A percentile compares a stretch with the other conserved stretches of the same genome.
Conservation (phyloP, 2,888 invertebrate genomes). For the Archips crataeganus region DNA sequence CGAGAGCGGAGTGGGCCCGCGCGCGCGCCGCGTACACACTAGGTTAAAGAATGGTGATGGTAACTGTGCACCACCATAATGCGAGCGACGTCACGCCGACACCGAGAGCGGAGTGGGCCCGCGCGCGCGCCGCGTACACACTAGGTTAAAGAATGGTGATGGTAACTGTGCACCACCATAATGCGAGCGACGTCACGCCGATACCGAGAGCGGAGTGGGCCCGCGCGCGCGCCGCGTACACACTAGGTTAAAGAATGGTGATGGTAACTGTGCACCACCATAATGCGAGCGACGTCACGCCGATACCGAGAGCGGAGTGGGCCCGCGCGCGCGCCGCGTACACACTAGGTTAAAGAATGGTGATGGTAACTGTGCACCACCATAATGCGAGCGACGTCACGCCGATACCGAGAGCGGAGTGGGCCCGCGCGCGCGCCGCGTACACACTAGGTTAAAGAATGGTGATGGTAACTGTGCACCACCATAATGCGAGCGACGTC, state of each 20-base stretch:
- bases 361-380: too few species aligned
- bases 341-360: too few species aligned
- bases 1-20: constrained; percentile 3
- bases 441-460: too few species aligned
- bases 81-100: constrained; percentile 18
- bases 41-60: too few species aligned
- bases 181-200: constrained; percentile 23
- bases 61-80: not conserved
- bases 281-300: constrained; percentile 26
- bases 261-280: too few species aligned
- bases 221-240: not conserved
- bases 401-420: not conserved
- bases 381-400: constrained; percentile 29
- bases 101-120: constrained; percentile 2
- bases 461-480: too few species aligned
- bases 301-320: not conserved
- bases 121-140: not conserved
- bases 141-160: too few species aligned
- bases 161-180: too few species aligned
- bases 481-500: constrained; percentile 26
- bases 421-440: constrained; percentile 4
- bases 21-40: not conserved
- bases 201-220: not conserved
- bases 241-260: not conserved
- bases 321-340: not conserved